A percentile compares a stretch with the other conserved stretches of the same genome.
phyloP scores from a whole-genome alignment of 92 coral and sea anemone species.

The Blastomussa wellsi region DNA sequence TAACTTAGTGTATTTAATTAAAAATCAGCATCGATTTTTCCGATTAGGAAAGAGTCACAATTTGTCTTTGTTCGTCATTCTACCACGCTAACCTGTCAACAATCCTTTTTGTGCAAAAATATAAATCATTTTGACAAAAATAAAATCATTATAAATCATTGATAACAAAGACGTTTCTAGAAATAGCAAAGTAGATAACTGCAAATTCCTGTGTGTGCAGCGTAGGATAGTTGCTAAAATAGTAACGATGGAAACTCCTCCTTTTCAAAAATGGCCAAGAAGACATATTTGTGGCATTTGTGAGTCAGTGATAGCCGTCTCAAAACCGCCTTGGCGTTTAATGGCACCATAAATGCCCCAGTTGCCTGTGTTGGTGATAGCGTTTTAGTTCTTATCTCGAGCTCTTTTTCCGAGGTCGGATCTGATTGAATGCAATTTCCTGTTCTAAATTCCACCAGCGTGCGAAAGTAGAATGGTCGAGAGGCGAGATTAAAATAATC shows the following conservation, averaged over 20 bases:
- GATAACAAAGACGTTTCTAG: slow-evolving; percentile 16
- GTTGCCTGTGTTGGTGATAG: slow-evolving; percentile 15
- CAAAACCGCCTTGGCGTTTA: neutral
- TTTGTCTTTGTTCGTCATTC: slow-evolving; percentile 12
- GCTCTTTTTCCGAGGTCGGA: slow-evolving; percentile 17
- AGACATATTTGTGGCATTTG: neutral
- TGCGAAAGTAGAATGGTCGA: slow-evolving; percentile 28
- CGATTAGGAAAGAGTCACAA: slow-evolving; percentile 6
- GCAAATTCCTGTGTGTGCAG: neutral
- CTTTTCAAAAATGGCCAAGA: neutral
- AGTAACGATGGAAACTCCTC: neutral
- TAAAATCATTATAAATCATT: slow-evolving; percentile 6
- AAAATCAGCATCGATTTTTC: slow-evolving; percentile 13
- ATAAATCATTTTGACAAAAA: slow-evolving; percentile 7
- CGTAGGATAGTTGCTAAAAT: neutral
- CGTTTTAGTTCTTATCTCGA: slow-evolving; percentile 37
- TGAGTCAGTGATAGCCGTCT: neutral
- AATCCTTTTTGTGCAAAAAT: neutral
- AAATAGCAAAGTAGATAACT: neutral
- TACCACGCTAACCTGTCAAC: neutral
- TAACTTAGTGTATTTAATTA: neutral
- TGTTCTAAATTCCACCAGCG: slow-evolving; percentile 16
- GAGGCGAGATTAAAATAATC: slow-evolving; percentile 4
- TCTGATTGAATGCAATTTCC: slow-evolving; percentile 33
- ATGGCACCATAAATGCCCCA: slow-evolving; percentile 1